Evolutionary conservation across 2,113 vertebrate species (phyloP), one percentile per base, ranked within the genome.

Genomic region (Telmatochromis sp.): DNA sequence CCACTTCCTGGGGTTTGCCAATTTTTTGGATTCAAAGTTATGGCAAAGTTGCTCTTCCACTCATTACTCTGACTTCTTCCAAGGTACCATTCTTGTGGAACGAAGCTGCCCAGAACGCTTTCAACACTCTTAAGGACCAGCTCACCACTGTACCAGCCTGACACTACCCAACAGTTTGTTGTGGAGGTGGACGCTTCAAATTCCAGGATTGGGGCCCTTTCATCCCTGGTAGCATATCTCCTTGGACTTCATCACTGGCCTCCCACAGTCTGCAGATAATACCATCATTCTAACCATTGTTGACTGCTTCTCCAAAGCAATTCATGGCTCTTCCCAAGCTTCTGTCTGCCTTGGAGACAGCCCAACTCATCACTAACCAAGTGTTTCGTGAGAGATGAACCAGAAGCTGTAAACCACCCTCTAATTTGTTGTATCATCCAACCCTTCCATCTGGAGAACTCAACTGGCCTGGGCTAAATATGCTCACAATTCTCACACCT

Each of bases 101-200:
- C 0, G 0, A 65, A 5, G 31, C 60, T 7, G 17, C 31, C 31
- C 31, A 35, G 60, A 65, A n/a, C 0, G 0, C 10, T 35, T 37
- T 65, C 60, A 65, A 35, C 60, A 65, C 17, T 65, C 60, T 65
- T 65, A 63, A 65, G 60, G 60, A 65, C 17, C 31, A 31, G 8
- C 15, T 60, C 26, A 3, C 57, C 15, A 60, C 57, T 60, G 26
- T 60, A 60, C 28, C 57, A 60, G 15, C 58, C 58, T 31, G 28
- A 19, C 58, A 60, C 28, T 19, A 19, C 0, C 58, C 15, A 60
- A 60, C 58, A 33, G 58, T 60, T 33, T 6, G 58, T 60, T 19
- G 28, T 60, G 28, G 28, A 33, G 58, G 58, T 33, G 15, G 4
- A 65, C 0, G 0, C 6, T 65, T 65, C 60, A 65, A 65, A 65